Percentiles rank a stretch among this genome's conserved stretches.
These are phyloP conservation scores for Theristicus caerulescens DNA, from an alignment of 2,113 vertebrate species.

Conservation along the genomic window DNA sequence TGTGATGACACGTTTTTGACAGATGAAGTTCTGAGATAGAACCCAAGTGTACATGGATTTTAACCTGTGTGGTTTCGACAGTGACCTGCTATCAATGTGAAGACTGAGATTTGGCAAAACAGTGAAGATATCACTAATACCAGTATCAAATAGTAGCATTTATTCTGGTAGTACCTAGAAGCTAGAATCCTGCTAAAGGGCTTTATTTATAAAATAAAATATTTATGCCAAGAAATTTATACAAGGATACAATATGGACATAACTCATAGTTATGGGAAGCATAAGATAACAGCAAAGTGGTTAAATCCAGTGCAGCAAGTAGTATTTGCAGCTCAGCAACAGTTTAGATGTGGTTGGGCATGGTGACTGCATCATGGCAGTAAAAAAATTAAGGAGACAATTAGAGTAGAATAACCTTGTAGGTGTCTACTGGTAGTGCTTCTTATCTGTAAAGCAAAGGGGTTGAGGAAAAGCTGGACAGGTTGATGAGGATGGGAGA, in stretches of 20 bases:
- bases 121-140: neutral
- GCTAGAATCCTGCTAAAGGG: neutral
- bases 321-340: neutral
- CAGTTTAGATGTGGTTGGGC: neutral
- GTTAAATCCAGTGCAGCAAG: neutral
- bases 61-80: neutral
- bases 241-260: neutral
- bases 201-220: neutral
- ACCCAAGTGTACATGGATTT: neutral
- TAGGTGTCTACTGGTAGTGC: neutral
- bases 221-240: neutral
- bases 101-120: neutral
- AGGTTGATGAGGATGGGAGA: neutral
- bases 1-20: neutral
- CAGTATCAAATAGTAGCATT: neutral
- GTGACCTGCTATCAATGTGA: neutral
- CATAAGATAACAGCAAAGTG: neutral
- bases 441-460: neutral
- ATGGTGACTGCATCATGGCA: neutral
- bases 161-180: neutral
- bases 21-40: neutral
- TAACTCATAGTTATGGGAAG: neutral
- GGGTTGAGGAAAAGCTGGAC: neutral
- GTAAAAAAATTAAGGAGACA: neutral
- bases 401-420: neutral